phyloP scores from a whole-genome alignment of 2,888 invertebrate species.

The Lamellibrachia columna region DNA sequence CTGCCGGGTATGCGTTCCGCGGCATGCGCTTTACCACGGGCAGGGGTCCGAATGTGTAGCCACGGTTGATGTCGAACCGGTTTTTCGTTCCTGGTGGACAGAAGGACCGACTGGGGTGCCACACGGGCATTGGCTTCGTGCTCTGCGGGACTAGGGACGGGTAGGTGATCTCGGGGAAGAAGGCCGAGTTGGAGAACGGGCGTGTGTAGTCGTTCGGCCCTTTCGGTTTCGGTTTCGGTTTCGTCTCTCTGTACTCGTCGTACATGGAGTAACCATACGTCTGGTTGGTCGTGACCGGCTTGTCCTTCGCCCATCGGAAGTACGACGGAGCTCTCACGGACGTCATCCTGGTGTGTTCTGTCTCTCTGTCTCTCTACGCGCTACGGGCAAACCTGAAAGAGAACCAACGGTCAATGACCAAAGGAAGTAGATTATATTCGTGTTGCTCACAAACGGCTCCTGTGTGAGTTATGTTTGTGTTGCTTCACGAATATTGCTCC shows the following conservation, averaged over 20 bases:
- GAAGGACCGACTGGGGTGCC: not conserved
- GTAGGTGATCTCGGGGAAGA: conserved; percentile 41
- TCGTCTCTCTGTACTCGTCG: conserved; percentile 13
- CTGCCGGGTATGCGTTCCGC: conserved; percentile 17
- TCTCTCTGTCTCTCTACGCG: not conserved
- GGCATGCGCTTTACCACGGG: conserved; percentile 25
- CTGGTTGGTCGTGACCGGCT: conserved; percentile 41
- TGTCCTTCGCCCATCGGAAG: conserved; percentile 40
- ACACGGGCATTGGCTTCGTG: conserved; percentile 22
- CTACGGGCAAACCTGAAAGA: not conserved
- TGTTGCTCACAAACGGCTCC: too few species aligned
- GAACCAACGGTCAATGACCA: not conserved
- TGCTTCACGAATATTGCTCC: not conserved
- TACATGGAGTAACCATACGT: conserved; percentile 37
- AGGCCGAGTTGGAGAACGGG: conserved; percentile 41
- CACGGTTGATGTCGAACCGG: conserved; percentile 37
- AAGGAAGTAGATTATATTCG: not conserved
- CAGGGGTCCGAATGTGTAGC: conserved; percentile 35
- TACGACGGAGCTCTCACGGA: conserved; percentile 31
- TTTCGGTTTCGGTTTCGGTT: conserved; percentile 7
- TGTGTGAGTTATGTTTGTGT: not conserved
- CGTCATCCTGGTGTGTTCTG: conserved; percentile 18
- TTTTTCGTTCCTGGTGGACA: not conserved
- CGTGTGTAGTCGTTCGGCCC: conserved; percentile 37
- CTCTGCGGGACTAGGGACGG: not conserved